Base-by-base conservation (phyloP, 2,797 vertebrate species). In the Sebastes nivosus region DNA sequence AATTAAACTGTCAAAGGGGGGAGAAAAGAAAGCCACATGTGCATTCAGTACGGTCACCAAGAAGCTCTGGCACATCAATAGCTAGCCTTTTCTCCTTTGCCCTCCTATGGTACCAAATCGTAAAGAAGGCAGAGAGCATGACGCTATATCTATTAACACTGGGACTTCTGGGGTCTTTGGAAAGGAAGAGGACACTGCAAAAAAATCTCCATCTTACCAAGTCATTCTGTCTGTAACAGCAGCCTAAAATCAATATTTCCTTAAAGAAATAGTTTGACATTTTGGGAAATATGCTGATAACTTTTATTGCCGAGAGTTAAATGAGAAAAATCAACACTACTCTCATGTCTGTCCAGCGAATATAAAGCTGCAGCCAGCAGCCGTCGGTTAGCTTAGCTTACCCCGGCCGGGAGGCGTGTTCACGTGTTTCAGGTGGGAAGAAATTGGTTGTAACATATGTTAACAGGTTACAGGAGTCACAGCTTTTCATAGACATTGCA, bases 1-100 rank as follows among this genome's bases (percentile, higher is more conserved):
- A 94, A 95, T 95, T 93, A 94, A 93, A 91, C 81, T 83, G 89
- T 92, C 93, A 89, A 82, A n/a, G 84, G 81, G 85, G 81, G 80
- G 84, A 78, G 84, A 72, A 75, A 71, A 80, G 80, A 83, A 75
- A 89, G 89, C 88, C 90, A 90, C 91, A 93, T 91, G 91, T 87
- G 88, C 86, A 73, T 85, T 88, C 85, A 66, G 83, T 59, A 13
- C 60, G 88, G 88, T 87, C 90, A 80, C 92, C 90, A 71, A 77
- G 87, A 89, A 71, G 85, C 84, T 61, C 60, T 50, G 82, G 65
- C 68, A 81, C 78, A 46, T 93, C 91, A 1, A 94, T 92, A 89
- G 78, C 68, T 54, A 6, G 87, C 83, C 86, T 82, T 92, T 90
- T 87, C 85, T 91, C 82, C 78, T 87, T 82, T 80, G 80, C 71